Evolutionary conservation across 2,797 vertebrate species (phyloP).

Genomic region (Pipistrellus nathusii): DNA sequence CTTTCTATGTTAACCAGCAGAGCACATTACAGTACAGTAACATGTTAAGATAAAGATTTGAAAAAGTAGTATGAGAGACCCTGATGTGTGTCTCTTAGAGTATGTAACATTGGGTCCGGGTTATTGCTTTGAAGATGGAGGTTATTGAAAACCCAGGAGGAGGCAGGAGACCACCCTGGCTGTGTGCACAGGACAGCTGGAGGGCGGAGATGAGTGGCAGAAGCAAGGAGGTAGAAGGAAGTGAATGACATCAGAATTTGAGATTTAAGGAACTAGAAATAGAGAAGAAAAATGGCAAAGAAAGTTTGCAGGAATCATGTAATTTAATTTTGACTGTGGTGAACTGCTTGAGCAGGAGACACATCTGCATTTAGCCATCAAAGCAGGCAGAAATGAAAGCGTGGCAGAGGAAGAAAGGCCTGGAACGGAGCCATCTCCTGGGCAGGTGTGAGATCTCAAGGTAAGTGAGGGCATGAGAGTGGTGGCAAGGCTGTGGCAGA

Average conservation of each 20-base stretch:
- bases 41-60: not conserved
- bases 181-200: not conserved
- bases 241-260: not conserved
- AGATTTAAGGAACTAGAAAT: constrained; percentile 27
- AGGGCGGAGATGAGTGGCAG: not conserved
- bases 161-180: not conserved
- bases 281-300: not conserved
- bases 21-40: not conserved
- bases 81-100: not conserved
- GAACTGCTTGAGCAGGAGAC: not conserved
- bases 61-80: not conserved
- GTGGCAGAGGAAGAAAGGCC: not conserved
- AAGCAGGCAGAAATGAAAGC: not conserved
- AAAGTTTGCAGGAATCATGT: not conserved
- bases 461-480: not conserved
- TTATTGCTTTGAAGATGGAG: not conserved
- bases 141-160: not conserved
- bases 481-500: too few relatives aligned
- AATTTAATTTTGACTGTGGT: not conserved
- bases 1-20: constrained; percentile 25
- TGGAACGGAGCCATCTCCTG: not conserved
- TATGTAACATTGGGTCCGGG: not conserved
- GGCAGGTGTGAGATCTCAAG: not conserved
- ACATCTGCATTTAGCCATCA: not conserved
- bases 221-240: not conserved